Evolutionary conservation across 2,797 vertebrate species (phyloP), one percentile per base, ranked within the genome.

Genomic region (Galaxias olidus): DNA sequence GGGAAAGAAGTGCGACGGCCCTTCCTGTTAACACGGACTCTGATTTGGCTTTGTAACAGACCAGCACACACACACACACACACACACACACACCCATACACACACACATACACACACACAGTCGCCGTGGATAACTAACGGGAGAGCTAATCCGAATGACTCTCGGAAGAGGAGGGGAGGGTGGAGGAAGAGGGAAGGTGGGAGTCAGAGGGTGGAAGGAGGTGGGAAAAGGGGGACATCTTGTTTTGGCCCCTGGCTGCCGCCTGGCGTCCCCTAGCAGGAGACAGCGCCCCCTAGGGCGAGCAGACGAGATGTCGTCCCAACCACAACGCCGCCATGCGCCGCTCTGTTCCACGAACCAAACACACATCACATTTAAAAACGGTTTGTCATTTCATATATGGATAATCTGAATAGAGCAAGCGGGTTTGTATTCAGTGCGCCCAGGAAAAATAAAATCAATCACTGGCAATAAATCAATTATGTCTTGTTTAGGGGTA

Each of bases 401-500:
- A 0, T 0, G n/a, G 60, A 62, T 55, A 2, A 47, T 63, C 30
- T 6, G 30, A 30, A 30, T 30, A 30, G 30, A 30, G 6, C 30
- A 6, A 30, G 30, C 30, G 30, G 30, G 20, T n/a, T 14, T 40
- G 20, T 59, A 48, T 8, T n/a, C 13, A 61, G 20, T 53, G 44
- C 68, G 45, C 30, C 10, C 49, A 77, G 62, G 76, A 73, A 65
- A 15, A 4, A 65, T 66, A 7, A 50, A 74, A 73, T 78, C 73
- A 44, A 74, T 72, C 8, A 61, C 63, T 68, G 47, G 41, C 58
- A 66, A 62, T 42, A 10, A 61, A 62, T 43, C 65, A 56, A 64
- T 74, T 86, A 61, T 62, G 63, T 72, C 86, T 83, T 75, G 68
- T 73, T 60, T 41, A 40, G 59, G 19, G 40, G 45, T 47, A 12